These are phyloP conservation scores for Jacana jacana DNA, from an alignment of 2,113 vertebrate genomes.

Conservation along the genomic window DNA sequence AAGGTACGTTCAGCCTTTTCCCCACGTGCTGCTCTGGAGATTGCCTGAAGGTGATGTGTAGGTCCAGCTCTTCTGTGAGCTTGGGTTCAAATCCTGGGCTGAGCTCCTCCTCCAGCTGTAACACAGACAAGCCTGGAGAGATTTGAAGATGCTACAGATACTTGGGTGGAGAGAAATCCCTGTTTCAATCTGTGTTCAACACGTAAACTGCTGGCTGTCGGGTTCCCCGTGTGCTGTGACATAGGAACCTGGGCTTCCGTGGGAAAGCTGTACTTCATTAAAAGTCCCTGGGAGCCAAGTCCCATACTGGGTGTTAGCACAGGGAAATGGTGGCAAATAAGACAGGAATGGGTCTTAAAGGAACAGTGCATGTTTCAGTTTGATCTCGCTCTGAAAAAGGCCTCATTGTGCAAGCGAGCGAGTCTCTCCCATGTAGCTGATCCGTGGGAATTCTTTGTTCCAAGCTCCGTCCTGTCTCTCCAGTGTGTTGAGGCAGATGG, in stretches of 20 bases:
- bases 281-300: neutral
- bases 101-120: neutral
- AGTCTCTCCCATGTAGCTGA: neutral
- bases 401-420: neutral
- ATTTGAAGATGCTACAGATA: neutral
- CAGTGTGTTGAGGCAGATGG: neutral
- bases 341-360: neutral
- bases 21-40: neutral
- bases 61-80: neutral
- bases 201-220: neutral
- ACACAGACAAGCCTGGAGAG: neutral
- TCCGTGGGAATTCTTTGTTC: neutral
- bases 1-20: neutral
- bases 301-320: neutral
- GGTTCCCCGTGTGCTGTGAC: neutral
- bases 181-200: accelerated
- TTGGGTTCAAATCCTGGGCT: neutral
- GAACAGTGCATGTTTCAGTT: neutral
- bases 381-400: neutral
- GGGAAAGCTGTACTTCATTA: neutral
- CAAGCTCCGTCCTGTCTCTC: neutral
- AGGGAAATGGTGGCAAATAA: neutral
- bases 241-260: neutral
- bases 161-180: neutral
- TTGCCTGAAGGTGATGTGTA: neutral